Conservation (phyloP, 2,797 vertebrate genomes). For the Podarcis lilfordi region DNA sequence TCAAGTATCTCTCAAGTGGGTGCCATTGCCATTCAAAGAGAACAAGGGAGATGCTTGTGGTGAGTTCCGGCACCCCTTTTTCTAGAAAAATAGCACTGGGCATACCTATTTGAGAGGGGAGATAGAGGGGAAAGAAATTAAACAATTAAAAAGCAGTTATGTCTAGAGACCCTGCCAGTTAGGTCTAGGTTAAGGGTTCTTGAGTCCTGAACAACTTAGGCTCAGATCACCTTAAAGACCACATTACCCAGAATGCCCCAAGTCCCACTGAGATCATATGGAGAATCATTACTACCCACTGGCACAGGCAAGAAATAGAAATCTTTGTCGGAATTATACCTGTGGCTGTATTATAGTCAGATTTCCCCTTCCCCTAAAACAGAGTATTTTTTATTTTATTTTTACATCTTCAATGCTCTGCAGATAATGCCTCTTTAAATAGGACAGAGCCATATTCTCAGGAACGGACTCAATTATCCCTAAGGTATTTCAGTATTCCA, state of each 20-base stretch:
- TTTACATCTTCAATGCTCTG: neutral
- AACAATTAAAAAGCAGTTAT: neutral
- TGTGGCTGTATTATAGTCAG: neutral
- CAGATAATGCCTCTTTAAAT: slow-evolving; percentile 22
- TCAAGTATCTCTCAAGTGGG: too few relatives aligned
- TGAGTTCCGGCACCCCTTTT: too few relatives aligned
- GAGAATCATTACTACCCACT: neutral
- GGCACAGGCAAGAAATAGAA: neutral
- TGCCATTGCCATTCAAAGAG: too few relatives aligned
- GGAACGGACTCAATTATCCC: slow-evolving; percentile 30
- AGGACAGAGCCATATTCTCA: neutral
- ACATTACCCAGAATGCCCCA: too few relatives aligned
- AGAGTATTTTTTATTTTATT: neutral
- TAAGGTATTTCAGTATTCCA: slow-evolving; percentile 12
- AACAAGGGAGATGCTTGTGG: too few relatives aligned
- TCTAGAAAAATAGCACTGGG: too few relatives aligned
- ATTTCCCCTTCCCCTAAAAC: neutral
- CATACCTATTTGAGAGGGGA: too few relatives aligned
- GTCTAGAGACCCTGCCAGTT: neutral
- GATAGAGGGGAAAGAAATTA: too few relatives aligned
- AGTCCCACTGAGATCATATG: too few relatives aligned
- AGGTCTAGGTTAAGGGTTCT: neutral
- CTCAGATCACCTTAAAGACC: too few relatives aligned
- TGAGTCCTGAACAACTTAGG: too few relatives aligned
- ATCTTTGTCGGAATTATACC: neutral